These are phyloP conservation scores for Standfussiana lucernea DNA, from an alignment of 2,888 invertebrate genomes.

Conservation along the genomic window DNA sequence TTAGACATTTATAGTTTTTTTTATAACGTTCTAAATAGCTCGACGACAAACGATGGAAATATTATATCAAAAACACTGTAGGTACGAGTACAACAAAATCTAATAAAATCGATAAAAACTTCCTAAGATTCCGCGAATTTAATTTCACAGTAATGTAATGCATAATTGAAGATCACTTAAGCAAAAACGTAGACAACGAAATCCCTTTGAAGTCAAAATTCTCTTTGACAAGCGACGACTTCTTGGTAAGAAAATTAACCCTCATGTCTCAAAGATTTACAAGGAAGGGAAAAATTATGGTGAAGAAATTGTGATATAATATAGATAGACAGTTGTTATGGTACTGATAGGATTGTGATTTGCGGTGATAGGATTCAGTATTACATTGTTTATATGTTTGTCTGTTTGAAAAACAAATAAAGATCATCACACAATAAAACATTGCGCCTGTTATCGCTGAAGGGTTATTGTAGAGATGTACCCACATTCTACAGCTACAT, in stretches of 20 bases:
- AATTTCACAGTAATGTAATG: constrained; percentile 28
- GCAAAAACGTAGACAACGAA: constrained; percentile 28
- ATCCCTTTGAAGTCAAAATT: constrained; percentile 40
- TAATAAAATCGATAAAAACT: background rate
- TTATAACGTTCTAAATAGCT: background rate
- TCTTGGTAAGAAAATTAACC: constrained; percentile 48
- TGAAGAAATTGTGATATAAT: background rate
- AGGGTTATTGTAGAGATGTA: too few species aligned
- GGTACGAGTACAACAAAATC: background rate
- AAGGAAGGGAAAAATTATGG: constrained; percentile 11
- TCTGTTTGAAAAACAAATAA: too few species aligned
- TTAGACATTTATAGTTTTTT: background rate
- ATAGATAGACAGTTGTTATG: background rate
- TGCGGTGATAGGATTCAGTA: background rate
- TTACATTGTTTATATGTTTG: too few species aligned
- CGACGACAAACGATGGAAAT: background rate
- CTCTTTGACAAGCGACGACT: constrained; percentile 1
- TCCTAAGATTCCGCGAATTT: constrained; percentile 4
- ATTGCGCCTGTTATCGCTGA: too few species aligned
- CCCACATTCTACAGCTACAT: too few species aligned
- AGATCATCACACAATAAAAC: too few species aligned
- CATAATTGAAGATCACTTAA: constrained; percentile 43
- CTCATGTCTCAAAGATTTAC: constrained; percentile 40
- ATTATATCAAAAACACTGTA: too few species aligned
- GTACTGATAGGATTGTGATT: constrained; percentile 3